Conservation (phyloP, 2,888 invertebrate genomes). For the Ectemnius cavifrons region DNA sequence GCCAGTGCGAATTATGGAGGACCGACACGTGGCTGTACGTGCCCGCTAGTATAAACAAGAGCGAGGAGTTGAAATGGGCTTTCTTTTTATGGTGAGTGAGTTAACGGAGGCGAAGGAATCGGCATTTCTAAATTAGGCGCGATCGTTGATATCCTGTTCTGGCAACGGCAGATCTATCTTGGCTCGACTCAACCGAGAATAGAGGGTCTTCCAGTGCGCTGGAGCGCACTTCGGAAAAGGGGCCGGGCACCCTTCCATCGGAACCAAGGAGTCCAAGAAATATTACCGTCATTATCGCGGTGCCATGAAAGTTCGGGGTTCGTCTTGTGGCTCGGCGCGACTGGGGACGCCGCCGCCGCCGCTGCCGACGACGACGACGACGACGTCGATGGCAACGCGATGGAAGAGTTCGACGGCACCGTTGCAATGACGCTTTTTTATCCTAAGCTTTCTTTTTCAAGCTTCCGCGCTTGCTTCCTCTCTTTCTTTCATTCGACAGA, state of each 20-base stretch:
- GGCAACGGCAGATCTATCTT: slow-evolving; percentile 11
- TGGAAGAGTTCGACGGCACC: slow-evolving; percentile 15
- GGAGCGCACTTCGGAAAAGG: slow-evolving; percentile 29
- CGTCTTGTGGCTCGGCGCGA: background rate
- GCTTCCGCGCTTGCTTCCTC: no score
- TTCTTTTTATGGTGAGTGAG: background rate
- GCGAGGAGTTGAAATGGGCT: background rate
- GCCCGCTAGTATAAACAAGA: background rate
- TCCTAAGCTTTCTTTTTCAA: background rate
- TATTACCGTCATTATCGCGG: slow-evolving; percentile 58
- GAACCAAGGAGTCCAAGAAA: slow-evolving; percentile 53
- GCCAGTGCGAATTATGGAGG: no score
- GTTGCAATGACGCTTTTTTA: background rate
- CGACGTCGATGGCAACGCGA: slow-evolving; percentile 7
- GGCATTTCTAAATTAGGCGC: slow-evolving; percentile 3
- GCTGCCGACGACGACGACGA: background rate
- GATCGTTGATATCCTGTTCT: background rate
- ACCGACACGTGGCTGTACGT: no score
- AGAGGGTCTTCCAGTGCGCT: background rate
- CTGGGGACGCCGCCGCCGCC: background rate
- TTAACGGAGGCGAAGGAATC: background rate
- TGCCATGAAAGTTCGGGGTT: slow-evolving; percentile 52
- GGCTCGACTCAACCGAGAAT: background rate
- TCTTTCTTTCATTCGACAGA: no score
- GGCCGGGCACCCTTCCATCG: slow-evolving; percentile 44